A percentile compares a stretch with the other conserved stretches of the same genome.
These are phyloP conservation scores for Schlechtendalia chinensis DNA, from an alignment of 1,140 invertebrate species.

Conservation along the genomic window DNA sequence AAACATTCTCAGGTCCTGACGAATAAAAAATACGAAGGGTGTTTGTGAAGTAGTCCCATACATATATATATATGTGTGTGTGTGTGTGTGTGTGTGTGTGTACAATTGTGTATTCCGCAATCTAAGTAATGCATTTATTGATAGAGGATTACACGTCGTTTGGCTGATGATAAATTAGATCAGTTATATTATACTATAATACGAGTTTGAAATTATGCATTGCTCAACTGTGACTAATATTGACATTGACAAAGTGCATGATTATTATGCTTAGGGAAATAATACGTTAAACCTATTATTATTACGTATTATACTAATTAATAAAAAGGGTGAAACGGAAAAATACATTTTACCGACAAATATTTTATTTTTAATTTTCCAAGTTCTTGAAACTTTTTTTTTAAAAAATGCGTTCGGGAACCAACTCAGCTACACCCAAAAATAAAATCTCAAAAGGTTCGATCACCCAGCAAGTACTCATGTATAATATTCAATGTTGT, in stretches of 20 bases:
- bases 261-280: conserved; percentile 19
- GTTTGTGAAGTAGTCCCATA: conserved; percentile 7
- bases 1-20: conserved; percentile 44
- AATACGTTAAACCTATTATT: conserved; percentile 25
- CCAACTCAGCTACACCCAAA: no score
- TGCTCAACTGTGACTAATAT: conserved; percentile 32
- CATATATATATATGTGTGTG: not conserved
- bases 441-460: no score
- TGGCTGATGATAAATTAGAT: conserved; percentile 38
- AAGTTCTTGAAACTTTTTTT: no score
- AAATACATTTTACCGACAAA: not conserved
- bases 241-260: conserved; percentile 37
- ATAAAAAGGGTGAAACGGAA: no score
- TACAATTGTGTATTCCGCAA: conserved; percentile 17
- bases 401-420: no score
- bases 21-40: conserved; percentile 32
- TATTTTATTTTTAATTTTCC: no score
- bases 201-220: conserved; percentile 23
- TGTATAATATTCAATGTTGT: no score
- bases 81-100: not conserved
- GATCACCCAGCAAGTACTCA: no score
- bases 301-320: not conserved
- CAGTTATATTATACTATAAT: conserved; percentile 21
- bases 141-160: conserved; percentile 46
- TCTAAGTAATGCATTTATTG: conserved; percentile 46